Percentiles rank a stretch among this genome's conserved stretches.
Conservation (phyloP, 2,797 vertebrate genomes). For the Paguma larvata region DNA sequence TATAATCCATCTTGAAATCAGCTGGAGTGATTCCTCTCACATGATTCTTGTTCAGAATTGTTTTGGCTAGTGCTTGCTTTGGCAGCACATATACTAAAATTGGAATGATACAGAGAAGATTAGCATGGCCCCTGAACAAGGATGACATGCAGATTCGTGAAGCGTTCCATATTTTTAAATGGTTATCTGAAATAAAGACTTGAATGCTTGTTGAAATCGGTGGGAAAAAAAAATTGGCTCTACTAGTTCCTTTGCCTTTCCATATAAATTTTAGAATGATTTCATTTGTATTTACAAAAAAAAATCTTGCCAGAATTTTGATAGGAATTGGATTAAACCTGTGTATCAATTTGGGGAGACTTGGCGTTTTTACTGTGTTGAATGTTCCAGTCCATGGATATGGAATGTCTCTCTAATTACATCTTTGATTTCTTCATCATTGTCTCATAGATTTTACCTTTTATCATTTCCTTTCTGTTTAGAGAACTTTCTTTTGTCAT, state of each 20-base stretch:
- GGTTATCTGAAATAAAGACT: not conserved
- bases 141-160: not conserved
- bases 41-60: not conserved
- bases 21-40: not conserved
- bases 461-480: not conserved
- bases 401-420: not conserved
- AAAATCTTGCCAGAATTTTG: not conserved
- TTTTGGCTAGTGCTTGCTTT: not conserved
- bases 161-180: not conserved
- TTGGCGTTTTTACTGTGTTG: not conserved
- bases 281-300: not conserved
- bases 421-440: not conserved
- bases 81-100: not conserved
- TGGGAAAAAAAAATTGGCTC: not conserved
- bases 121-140: not conserved
- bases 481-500: not conserved
- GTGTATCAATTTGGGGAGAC: not conserved
- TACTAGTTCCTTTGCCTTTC: slow-evolving; percentile 23
- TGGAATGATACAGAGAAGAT: not conserved
- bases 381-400: not conserved
- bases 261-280: slow-evolving; percentile 27
- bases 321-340: not conserved
- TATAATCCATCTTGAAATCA: not conserved
- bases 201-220: not conserved
- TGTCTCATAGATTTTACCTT: not conserved